These are phyloP conservation scores for Drepana falcataria DNA, from an alignment of 2,888 invertebrate species.

Conservation along the genomic window DNA sequence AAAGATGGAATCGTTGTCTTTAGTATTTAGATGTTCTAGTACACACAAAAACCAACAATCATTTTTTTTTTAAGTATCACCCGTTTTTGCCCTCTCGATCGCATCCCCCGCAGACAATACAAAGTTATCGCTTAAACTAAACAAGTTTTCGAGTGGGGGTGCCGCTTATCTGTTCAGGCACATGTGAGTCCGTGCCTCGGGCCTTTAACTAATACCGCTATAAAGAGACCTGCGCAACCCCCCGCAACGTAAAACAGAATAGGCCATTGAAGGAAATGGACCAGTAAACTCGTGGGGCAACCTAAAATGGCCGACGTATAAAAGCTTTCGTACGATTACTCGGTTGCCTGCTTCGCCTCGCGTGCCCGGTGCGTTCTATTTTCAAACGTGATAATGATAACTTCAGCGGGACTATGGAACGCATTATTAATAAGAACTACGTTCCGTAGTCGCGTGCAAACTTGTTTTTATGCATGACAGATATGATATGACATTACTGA, in stretches of 20 bases:
- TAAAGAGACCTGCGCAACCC: conserved; percentile 47
- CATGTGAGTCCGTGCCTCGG: conserved; percentile 70
- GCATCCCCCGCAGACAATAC: conserved; percentile 63
- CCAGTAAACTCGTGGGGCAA: conserved; percentile 52
- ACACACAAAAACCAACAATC: conserved; percentile 13
- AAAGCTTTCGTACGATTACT: conserved; percentile 76
- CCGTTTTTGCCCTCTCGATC: conserved; percentile 28
- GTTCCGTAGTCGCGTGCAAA: too few relatives aligned
- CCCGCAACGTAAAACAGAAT: conserved; percentile 53
- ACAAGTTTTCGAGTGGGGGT: conserved; percentile 74
- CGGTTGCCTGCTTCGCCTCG: conserved; percentile 70
- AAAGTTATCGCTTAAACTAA: conserved; percentile 67
- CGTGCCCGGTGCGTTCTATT: conserved; percentile 77
- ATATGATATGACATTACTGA: too few relatives aligned
- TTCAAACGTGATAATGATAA: conserved; percentile 76
- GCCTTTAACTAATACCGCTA: conserved; percentile 63
- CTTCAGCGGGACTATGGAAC: conserved; percentile 42
- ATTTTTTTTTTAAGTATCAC: conserved; percentile 3
- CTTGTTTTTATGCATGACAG: too few relatives aligned
- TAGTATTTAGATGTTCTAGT: background rate
- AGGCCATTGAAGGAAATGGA: conserved; percentile 58
- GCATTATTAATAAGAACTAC: too few relatives aligned
- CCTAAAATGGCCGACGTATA: conserved; percentile 47
- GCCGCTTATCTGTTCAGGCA: conserved; percentile 72
- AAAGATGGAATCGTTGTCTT: too few relatives aligned